Conservation (phyloP, 2,888 invertebrate genomes). For the Heliconius charithonia region DNA sequence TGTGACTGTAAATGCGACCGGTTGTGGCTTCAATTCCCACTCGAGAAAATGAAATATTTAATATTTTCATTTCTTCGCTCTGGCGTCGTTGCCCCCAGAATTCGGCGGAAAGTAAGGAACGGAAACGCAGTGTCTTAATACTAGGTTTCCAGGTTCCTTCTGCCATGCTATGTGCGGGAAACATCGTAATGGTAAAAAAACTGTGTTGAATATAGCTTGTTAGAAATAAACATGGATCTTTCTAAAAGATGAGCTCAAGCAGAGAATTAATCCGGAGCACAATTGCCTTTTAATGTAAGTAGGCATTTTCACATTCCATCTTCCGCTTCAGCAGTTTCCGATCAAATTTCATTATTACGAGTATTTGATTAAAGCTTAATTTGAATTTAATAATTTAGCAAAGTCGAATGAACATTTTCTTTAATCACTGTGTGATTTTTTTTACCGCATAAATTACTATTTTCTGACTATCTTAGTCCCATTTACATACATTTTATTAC, state of each 20-base stretch:
- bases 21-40: too few species aligned
- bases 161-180: too few species aligned
- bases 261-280: slow-evolving; percentile 4
- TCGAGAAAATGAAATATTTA: too few species aligned
- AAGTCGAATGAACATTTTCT: background rate
- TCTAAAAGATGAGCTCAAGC: background rate
- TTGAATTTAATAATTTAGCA: slow-evolving; percentile 7
- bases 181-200: too few species aligned
- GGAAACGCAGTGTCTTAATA: too few species aligned
- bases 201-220: background rate
- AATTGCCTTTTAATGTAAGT: slow-evolving; percentile 19
- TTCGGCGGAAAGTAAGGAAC: too few species aligned
- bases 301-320: slow-evolving; percentile 27
- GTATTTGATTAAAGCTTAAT: slow-evolving; percentile 26
- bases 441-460: background rate
- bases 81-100: too few species aligned
- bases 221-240: background rate
- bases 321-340: slow-evolving; percentile 9
- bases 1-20: too few species aligned
- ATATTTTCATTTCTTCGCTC: too few species aligned
- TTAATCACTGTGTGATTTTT: background rate
- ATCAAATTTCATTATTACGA: slow-evolving; percentile 12
- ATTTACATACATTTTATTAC: too few species aligned
- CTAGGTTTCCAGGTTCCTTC: too few species aligned
- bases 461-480: too few species aligned